phyloP scores from a whole-genome alignment of 2,113 vertebrate genomes.

The Tragelaphus buxtoni region DNA sequence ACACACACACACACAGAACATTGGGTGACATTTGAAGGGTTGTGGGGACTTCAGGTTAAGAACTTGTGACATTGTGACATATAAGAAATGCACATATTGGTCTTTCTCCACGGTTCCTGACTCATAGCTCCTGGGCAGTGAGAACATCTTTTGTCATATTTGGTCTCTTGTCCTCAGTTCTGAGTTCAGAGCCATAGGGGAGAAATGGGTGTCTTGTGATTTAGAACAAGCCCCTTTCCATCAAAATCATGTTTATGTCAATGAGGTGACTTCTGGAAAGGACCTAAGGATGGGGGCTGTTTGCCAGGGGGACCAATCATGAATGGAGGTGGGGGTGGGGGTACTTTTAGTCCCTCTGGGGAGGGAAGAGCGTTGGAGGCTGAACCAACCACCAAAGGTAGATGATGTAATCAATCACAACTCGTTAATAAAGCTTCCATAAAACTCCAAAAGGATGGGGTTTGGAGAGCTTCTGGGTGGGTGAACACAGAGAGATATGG shows the following conservation, averaged over 20 bases:
- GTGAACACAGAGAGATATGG: neutral
- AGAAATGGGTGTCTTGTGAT: neutral
- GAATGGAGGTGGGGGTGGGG: neutral
- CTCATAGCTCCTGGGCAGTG: neutral
- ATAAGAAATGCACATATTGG: neutral
- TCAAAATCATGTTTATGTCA: neutral
- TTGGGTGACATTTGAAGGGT: neutral
- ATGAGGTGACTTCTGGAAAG: neutral
- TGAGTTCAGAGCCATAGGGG: neutral
- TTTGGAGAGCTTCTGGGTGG: neutral
- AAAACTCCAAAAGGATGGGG: neutral
- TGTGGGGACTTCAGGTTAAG: neutral
- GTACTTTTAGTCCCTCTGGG: neutral
- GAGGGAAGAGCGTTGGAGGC: neutral
- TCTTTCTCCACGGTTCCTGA: neutral
- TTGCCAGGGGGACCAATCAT: neutral
- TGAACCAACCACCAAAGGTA: neutral
- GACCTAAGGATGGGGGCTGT: neutral
- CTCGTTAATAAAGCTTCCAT: neutral
- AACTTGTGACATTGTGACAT: neutral
- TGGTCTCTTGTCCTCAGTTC: neutral
- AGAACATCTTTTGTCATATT: neutral
- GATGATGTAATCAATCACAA: neutral
- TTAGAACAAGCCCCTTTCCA: neutral
- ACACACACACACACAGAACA: neutral